Percentiles rank a stretch among this genome's conserved stretches.
phyloP scores from a whole-genome alignment of 2,888 invertebrate species.

The Oxyteleia sp. region DNA sequence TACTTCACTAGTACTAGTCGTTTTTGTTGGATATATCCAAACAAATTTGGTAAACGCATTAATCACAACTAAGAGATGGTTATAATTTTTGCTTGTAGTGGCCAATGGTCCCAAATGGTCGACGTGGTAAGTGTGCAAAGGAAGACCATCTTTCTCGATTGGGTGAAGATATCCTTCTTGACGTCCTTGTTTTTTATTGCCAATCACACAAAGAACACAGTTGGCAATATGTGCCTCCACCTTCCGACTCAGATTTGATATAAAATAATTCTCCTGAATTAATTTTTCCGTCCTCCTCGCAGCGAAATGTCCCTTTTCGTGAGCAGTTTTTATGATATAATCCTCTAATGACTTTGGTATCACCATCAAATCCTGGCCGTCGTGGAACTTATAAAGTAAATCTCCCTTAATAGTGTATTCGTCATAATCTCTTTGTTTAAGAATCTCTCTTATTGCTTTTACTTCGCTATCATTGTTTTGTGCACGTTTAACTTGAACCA shows the following conservation, averaged over 20 bases:
- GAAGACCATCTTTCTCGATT: constrained; percentile 23
- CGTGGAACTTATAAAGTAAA: constrained; percentile 31
- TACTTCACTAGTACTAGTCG: constrained; percentile 23
- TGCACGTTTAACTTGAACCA: constrained; percentile 9
- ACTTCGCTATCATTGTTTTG: constrained; percentile 14
- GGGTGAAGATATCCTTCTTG: constrained; percentile 45
- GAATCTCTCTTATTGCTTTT: background rate
- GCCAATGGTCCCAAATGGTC: constrained; percentile 19
- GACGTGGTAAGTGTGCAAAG: constrained; percentile 1
- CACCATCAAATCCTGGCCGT: constrained; percentile 25
- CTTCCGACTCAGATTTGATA: constrained; percentile 45
- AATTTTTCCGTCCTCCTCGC: no score
- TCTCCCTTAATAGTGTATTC: constrained; percentile 1
- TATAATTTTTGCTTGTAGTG: constrained; percentile 14
- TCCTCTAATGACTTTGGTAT: constrained; percentile 7
- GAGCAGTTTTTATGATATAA: constrained; percentile 21
- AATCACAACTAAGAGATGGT: constrained; percentile 21
- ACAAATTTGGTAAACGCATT: constrained; percentile 8
- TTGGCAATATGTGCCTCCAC: constrained; percentile 36
- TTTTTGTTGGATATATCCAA: constrained; percentile 33
- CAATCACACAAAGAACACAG: constrained; percentile 42
- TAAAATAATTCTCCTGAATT: constrained; percentile 32
- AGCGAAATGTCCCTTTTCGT: constrained; percentile 55
- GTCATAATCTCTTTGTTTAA: constrained; percentile 2
- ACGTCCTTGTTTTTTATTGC: constrained; percentile 32